Evolutionary conservation across 2,888 invertebrate species (phyloP).

Genomic region (Fragum sueziense): DNA sequence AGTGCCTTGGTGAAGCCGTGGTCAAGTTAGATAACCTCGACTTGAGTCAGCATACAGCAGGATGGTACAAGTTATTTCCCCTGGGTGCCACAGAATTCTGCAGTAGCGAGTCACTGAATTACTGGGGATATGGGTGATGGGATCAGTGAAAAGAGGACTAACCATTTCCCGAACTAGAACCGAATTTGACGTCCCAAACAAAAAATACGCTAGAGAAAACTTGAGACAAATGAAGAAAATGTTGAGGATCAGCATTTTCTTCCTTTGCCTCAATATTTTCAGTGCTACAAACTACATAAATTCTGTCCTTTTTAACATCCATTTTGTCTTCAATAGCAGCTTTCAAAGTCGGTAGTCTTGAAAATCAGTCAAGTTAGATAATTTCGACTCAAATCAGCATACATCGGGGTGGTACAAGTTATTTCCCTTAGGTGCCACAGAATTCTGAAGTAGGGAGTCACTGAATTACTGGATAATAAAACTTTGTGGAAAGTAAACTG

Average conservation of each 20-base stretch:
- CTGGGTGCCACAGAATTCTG: constrained; percentile 75
- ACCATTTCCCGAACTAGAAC: no score
- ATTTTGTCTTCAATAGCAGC: no score
- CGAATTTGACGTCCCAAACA: no score
- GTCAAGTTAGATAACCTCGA: constrained; percentile 92
- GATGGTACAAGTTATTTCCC: constrained; percentile 95
- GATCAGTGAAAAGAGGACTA: not conserved
- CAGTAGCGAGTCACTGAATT: constrained; percentile 74
- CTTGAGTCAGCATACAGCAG: constrained; percentile 90
- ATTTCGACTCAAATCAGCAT: constrained; percentile 90
- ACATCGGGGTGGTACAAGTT: constrained; percentile 96
- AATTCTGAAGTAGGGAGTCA: constrained; percentile 75
- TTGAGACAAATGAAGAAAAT: no score
- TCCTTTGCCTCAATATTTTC: no score
- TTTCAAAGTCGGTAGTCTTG: no score
- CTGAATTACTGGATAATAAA: no score
- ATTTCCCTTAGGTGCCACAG: constrained; percentile 85
- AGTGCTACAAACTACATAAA: no score
- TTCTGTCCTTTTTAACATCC: no score
- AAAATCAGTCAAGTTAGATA: constrained; percentile 92
- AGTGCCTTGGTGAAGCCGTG: constrained; percentile 91
- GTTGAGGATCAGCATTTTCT: no score
- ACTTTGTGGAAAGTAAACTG: no score
- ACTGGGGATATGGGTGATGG: constrained; percentile 56
- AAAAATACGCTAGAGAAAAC: no score